Evolutionary conservation across 1,140 invertebrate genomes (phyloP), one percentile per base, ranked within the genome.

Genomic region (Caerostris extrusa): DNA sequence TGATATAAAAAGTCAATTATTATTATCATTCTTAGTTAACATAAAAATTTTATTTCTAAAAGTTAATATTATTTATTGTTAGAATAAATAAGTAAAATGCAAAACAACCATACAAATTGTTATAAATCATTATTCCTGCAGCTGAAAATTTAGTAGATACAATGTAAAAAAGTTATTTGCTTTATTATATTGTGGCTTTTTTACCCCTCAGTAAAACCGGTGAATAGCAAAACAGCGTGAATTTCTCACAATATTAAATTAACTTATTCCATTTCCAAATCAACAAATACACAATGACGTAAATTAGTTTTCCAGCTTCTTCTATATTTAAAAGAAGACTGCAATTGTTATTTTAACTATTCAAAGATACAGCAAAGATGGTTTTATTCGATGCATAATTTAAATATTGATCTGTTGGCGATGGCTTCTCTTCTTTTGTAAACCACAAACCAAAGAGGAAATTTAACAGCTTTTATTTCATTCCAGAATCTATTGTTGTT

Each of bases 311-410:
- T 77, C 71, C 8, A 19, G 10, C 34, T 12, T 7, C 34, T 12
- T 14, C 17, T 64, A 14, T 64, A 64, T 64, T 64, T 64, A 10
- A 64, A 64, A 64, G 71, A 77, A 77, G 12, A 77, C 14, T 50
- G 53, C 34, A 77, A 50, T 50, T 8, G 50, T 50, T 77, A 50
- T 77, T 77, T 77, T 77, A 77, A 53, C 71, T 53, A 77, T 34
- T 53, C 19, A 77, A 50, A 50, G 17, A 64, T 64, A 64, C 61
- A 77, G 5, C 34, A 50, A 34, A 50, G 53, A 12, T 77, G 8
- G 53, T 77, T 77, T 50, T 77, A 50, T 77, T 53, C 34, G 10
- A 77, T 77, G 71, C 71, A 77, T 77, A 77, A 77, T 77, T 77
- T 77, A 77, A 50, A 77, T 53, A 77, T 77, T 12, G 71, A 77